Evolutionary conservation across 2,113 vertebrate genomes (phyloP).

Genomic region (Panthera uncia): DNA sequence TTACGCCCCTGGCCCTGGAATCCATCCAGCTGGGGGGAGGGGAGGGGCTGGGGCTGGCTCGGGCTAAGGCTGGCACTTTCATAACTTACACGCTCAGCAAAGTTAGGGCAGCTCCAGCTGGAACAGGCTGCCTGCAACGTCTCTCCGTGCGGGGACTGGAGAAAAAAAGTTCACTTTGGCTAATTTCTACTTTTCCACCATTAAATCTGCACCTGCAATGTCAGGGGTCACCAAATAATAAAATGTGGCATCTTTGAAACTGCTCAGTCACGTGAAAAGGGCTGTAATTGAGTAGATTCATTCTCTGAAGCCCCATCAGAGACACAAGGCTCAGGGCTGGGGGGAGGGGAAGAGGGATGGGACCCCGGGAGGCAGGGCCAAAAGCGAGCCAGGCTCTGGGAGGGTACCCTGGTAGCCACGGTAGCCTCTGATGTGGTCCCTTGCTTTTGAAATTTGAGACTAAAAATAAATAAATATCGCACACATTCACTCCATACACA

Average conservation of each 20-base stretch:
- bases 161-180: slow-evolving; percentile 78
- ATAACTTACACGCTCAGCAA: background rate
- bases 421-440: slow-evolving; percentile 67
- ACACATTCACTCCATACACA: slow-evolving; percentile 46
- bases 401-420: slow-evolving; percentile 42
- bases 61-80: background rate
- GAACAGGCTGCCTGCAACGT: background rate
- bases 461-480: slow-evolving; percentile 82
- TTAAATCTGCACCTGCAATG: slow-evolving; percentile 93
- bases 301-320: slow-evolving; percentile 82
- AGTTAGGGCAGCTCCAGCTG: slow-evolving; percentile 42
- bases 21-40: background rate
- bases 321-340: slow-evolving; percentile 63
- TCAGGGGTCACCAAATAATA: slow-evolving; percentile 96
- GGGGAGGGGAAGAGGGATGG: background rate
- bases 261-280: slow-evolving; percentile 91
- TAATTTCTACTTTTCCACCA: slow-evolving; percentile 81
- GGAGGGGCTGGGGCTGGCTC: background rate
- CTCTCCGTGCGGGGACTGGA: slow-evolving; percentile 10
- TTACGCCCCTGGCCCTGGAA: background rate
- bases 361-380: background rate
- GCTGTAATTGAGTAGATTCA: slow-evolving; percentile 89
- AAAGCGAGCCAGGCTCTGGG: slow-evolving; percentile 19
- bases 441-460: slow-evolving; percentile 69
- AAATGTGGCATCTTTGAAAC: slow-evolving; percentile 95